Evolutionary conservation across 2,113 vertebrate genomes (phyloP), one percentile per base, ranked within the genome.

Genomic region (Amphiprion ocellaris): DNA sequence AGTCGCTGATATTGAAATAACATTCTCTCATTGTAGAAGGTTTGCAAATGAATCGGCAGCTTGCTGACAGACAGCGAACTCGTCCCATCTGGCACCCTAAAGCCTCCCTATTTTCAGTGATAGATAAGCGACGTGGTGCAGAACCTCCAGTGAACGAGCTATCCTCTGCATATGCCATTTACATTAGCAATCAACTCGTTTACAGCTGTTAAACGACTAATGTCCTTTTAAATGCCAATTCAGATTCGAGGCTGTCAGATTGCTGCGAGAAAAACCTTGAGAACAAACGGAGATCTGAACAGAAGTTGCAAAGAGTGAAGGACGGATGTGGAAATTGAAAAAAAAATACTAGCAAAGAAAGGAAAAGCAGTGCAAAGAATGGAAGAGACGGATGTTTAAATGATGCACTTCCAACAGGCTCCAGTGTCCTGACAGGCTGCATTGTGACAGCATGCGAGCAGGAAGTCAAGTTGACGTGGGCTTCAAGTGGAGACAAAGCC

Each of bases 401-500:
- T 23, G 41, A 65, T 61, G 53, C 28, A 1, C 37, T 11, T 23
- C 19, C 17, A 44, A 24, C 39, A 17, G 28, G n/a, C 52, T 52
- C 6, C 37, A 12, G 49, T 33, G 37, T 2, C 24, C 55, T 74
- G 81, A 82, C 75, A 69, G 74, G 28, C 59, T 55, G 59, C 67
- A 44, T 39, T 77, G 74, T 80, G 64, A 53, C 68, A 74, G 39
- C 41, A 54, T 15, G 73, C 75, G 72, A 78, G 65, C 82, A 77
- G 73, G 77, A 81, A 81, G 82, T 85, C 55, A 41, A 52, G 47
- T 56, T 66, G 79, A 80, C 54, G 64, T 54, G 46, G 47, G 54
- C 68, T 69, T 83, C 33, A 61, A 81, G 49, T 21, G 78, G 61
- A 85, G 84, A 85, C 79, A 75, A 83, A 86, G 74, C 64, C 80